Conservation (phyloP, 2,113 vertebrate species). For the Trochalopteron elliotii region DNA sequence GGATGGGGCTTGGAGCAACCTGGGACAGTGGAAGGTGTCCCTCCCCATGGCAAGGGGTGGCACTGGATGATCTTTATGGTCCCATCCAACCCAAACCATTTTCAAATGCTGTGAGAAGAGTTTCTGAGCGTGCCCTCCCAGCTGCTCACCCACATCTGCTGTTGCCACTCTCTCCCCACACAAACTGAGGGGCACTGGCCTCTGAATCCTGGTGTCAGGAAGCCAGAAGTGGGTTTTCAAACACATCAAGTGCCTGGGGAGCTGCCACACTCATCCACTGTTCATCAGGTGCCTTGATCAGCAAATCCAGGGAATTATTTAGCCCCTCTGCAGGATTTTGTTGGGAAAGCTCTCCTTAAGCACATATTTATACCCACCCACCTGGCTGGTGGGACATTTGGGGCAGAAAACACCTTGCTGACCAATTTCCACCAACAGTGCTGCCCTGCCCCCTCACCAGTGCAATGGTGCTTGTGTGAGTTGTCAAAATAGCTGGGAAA, state of each 20-base stretch:
- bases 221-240: not conserved
- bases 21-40: not conserved
- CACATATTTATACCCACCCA: too few relatives aligned
- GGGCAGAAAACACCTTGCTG: not conserved
- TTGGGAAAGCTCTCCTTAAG: not conserved
- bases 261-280: not conserved
- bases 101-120: not conserved
- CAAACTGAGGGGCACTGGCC: not conserved
- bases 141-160: not conserved
- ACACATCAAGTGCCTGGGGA: not conserved
- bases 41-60: too few relatives aligned
- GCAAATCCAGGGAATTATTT: not conserved
- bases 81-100: not conserved
- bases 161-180: not conserved
- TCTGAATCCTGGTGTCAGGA: not conserved
- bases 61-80: not conserved
- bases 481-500: not conserved
- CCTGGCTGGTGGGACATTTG: not conserved
- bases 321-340: fast-evolving
- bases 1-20: fast-evolving
- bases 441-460: not conserved
- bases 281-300: not conserved
- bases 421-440: not conserved
- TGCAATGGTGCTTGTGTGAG: not conserved
- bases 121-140: not conserved